phyloP scores from a whole-genome alignment of 2,113 vertebrate species.

The Oncorhynchus masou region DNA sequence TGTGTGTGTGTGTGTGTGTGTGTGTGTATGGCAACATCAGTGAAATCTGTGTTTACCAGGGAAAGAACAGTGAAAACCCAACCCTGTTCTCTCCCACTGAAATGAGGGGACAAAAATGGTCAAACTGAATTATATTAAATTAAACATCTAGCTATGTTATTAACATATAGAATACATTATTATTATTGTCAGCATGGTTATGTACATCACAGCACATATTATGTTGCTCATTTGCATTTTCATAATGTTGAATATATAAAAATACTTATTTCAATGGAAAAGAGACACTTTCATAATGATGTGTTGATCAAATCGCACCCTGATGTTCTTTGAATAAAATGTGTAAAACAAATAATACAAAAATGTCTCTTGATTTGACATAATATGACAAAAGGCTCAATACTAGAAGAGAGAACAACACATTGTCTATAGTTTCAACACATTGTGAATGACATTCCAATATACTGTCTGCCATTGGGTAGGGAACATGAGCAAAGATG shows the following conservation, averaged over 20 bases:
- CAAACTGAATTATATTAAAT: slow-evolving; percentile 44
- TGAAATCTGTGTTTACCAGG: slow-evolving; percentile 33
- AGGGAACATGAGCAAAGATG: slow-evolving; percentile 17
- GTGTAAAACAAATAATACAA: slow-evolving; percentile 9
- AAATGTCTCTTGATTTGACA: no score
- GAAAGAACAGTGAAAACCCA: slow-evolving; percentile 7
- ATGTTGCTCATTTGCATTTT: slow-evolving; percentile 10
- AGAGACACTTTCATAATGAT: background rate
- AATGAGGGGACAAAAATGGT: slow-evolving; percentile 51
- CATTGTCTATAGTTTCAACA: background rate
- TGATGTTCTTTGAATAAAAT: background rate
- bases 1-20: background rate
- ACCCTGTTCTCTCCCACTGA: slow-evolving; percentile 47
- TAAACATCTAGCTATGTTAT: slow-evolving; percentile 55
- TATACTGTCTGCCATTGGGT: slow-evolving; percentile 13
- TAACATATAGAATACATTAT: slow-evolving; percentile 51
- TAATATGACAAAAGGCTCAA: background rate
- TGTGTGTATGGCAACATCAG: background rate
- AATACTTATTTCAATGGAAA: background rate
- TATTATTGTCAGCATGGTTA: slow-evolving; percentile 60
- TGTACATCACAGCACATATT: slow-evolving; percentile 35
- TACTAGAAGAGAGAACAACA: slow-evolving; percentile 7
- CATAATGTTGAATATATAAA: background rate
- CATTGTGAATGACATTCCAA: slow-evolving; percentile 33
- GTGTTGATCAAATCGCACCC: background rate